phyloP scores from a whole-genome alignment of 2,888 invertebrate genomes.

The Microctonus hyperodae region DNA sequence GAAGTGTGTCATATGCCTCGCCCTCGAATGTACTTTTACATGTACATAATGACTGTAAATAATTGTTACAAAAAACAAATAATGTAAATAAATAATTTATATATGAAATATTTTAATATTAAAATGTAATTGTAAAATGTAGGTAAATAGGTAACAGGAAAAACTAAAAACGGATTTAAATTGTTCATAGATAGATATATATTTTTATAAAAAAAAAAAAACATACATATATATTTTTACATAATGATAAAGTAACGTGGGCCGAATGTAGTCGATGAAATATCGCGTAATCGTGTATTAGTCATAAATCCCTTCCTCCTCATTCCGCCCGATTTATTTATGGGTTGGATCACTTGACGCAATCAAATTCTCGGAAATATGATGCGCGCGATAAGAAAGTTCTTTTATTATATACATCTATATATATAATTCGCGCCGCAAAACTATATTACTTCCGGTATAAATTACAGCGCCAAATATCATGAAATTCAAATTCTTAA shows the following conservation, averaged over 20 bases:
- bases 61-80: slow-evolving; percentile 43
- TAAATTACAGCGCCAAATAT: neutral
- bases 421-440: no score
- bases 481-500: neutral
- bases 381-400: slow-evolving; percentile 57
- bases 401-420: slow-evolving; percentile 12
- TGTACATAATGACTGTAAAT: slow-evolving; percentile 50
- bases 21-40: neutral
- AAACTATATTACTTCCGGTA: neutral
- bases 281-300: slow-evolving; percentile 56
- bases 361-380: slow-evolving; percentile 57
- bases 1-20: neutral
- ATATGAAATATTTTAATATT: slow-evolving; percentile 18
- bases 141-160: no score
- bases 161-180: neutral
- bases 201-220: neutral
- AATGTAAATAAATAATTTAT: slow-evolving; percentile 34
- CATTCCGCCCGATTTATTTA: slow-evolving; percentile 52
- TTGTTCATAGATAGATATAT: neutral
- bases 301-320: slow-evolving; percentile 42
- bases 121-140: neutral
- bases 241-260: slow-evolving; percentile 50
- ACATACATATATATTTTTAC: neutral
- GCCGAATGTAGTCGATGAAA: slow-evolving; percentile 54
- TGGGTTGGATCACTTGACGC: slow-evolving; percentile 57